A percentile compares a stretch with the other conserved stretches of the same genome.
Evolutionary conservation across 2,113 vertebrate species (phyloP).

Genomic region (Prionailurus bengalensis): DNA sequence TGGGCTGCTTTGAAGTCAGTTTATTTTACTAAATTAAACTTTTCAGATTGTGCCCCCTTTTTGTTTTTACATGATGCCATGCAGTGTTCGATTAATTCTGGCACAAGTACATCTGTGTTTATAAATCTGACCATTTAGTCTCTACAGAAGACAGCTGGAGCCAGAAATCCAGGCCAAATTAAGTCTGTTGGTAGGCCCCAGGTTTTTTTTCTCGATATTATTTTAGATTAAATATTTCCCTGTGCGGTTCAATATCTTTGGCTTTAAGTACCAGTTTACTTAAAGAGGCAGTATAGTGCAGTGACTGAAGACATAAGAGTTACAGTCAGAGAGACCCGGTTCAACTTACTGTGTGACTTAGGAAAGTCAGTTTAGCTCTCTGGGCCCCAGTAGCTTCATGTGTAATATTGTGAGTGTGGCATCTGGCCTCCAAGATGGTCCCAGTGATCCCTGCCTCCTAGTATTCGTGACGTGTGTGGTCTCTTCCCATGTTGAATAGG

Average conservation of each 20-base stretch:
- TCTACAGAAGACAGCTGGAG: constrained; percentile 58
- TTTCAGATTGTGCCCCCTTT: constrained; percentile 59
- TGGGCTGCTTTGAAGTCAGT: constrained; percentile 78
- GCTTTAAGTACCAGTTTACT: constrained; percentile 34
- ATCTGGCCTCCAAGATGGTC: background rate
- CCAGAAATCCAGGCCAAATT: constrained; percentile 59
- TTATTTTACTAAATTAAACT: constrained; percentile 77
- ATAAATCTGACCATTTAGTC: constrained; percentile 56
- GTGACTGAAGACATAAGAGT: background rate
- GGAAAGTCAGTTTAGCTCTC: constrained; percentile 3
- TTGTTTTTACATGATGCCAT: constrained; percentile 18
- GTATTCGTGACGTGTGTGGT: accelerated
- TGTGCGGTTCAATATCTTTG: constrained; percentile 60
- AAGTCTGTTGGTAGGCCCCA: constrained; percentile 52
- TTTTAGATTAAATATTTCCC: constrained; percentile 72
- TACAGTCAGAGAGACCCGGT: background rate
- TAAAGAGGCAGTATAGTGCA: constrained; percentile 43
- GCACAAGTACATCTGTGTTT: constrained; percentile 70
- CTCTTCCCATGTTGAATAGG: background rate
- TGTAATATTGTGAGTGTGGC: background rate
- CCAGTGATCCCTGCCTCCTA: too few relatives aligned
- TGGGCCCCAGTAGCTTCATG: background rate
- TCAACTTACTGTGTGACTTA: background rate
- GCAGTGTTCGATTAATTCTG: constrained; percentile 58
- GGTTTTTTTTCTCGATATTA: constrained; percentile 30